Percentiles rank a stretch among this genome's conserved stretches.
These are phyloP conservation scores for Anorthoa munda DNA, from an alignment of 2,888 invertebrate genomes.

Conservation along the genomic window DNA sequence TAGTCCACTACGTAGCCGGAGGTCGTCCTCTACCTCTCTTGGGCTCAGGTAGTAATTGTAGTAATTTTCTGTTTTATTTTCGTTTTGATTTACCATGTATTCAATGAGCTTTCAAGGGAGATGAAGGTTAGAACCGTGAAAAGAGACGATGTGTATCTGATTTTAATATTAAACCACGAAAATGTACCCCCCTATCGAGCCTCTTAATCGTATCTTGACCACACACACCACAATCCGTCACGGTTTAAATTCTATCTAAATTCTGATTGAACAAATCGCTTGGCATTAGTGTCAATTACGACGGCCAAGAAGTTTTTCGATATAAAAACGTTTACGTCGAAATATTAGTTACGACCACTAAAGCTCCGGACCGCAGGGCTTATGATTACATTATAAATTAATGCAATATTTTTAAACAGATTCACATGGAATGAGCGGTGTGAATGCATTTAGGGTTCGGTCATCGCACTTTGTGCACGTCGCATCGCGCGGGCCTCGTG, in stretches of 20 bases:
- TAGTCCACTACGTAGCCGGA: too few species aligned
- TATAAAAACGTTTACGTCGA: conserved; percentile 51
- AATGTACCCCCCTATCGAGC: conserved; percentile 47
- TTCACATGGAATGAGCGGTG: conserved; percentile 69
- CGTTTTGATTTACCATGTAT: not conserved
- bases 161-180: conserved; percentile 29
- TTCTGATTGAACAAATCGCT: conserved; percentile 60
- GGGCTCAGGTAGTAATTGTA: too few species aligned
- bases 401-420: conserved; percentile 67
- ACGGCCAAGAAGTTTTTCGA: conserved; percentile 37
- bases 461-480: conserved; percentile 83
- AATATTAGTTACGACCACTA: conserved; percentile 56
- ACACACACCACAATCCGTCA: conserved; percentile 54
- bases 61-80: not conserved
- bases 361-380: conserved; percentile 39
- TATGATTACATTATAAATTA: conserved; percentile 63
- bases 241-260: conserved; percentile 46
- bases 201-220: conserved; percentile 57
- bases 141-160: conserved; percentile 25
- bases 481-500: conserved; percentile 70
- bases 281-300: conserved; percentile 58
- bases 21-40: too few species aligned
- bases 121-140: conserved; percentile 1
- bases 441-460: conserved; percentile 85
- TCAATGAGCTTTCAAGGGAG: not conserved